These are phyloP conservation scores for Andricus quercusramuli DNA, from an alignment of 2,888 invertebrate species.

Conservation along the genomic window DNA sequence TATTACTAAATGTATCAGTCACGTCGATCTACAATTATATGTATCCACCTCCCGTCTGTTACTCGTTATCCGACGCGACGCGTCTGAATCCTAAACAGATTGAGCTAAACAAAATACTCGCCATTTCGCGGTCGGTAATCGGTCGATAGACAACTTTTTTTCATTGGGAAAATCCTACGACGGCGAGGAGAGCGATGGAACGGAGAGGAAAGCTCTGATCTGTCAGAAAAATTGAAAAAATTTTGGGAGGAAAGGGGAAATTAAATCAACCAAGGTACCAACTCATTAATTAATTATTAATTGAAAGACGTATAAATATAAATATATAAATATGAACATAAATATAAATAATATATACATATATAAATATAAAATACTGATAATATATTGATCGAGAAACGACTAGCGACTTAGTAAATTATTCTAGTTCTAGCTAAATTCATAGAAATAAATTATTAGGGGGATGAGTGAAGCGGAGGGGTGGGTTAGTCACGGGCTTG, in stretches of 20 bases:
- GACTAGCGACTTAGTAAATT: conserved; percentile 74
- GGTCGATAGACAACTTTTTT: conserved; percentile 50
- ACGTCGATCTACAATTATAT: neutral
- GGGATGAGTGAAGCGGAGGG: conserved; percentile 26
- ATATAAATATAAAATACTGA: conserved; percentile 71
- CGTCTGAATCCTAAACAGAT: neutral
- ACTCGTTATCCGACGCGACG: neutral
- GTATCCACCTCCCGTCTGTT: neutral
- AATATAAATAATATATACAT: conserved; percentile 82
- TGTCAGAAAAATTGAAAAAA: conserved; percentile 79
- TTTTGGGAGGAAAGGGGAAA: conserved; percentile 26
- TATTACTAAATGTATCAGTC: conserved; percentile 10
- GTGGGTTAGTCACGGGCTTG: conserved; percentile 36
- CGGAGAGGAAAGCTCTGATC: conserved; percentile 75
- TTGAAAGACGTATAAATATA: conserved; percentile 64
- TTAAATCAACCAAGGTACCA: conserved; percentile 86
- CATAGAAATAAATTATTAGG: conserved; percentile 60
- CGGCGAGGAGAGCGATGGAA: conserved; percentile 64
- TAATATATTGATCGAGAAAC: conserved; percentile 67
- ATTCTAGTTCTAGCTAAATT: conserved; percentile 72
- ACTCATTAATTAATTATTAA: conserved; percentile 79
- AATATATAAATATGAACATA: conserved; percentile 54
- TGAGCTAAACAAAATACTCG: conserved; percentile 54
- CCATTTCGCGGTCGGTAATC: conserved; percentile 65
- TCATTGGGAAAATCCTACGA: conserved; percentile 44